Percentiles rank a stretch among this genome's conserved stretches.
Conservation (phyloP, 2,888 invertebrate species). For the Patella ulyssiponensis region DNA sequence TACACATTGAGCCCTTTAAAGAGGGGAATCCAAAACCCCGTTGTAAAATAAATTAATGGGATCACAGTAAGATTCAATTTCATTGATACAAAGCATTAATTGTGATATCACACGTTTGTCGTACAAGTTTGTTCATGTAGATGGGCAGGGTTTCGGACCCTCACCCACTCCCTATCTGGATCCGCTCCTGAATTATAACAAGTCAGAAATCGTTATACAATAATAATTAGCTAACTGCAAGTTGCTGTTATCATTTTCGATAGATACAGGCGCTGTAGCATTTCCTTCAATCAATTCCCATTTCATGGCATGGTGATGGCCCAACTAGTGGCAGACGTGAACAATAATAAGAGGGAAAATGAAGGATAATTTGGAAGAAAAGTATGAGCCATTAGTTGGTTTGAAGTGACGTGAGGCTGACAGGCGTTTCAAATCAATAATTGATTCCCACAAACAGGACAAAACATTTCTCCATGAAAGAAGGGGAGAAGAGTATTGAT, state of each 20-base stretch:
- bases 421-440: slow-evolving; percentile 12
- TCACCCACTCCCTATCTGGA: too few species aligned
- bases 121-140: too few species aligned
- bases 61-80: too few species aligned
- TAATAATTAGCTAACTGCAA: too few species aligned
- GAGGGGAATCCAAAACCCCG: too few species aligned
- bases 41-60: too few species aligned
- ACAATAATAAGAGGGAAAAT: not conserved
- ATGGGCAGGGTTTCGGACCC: too few species aligned
- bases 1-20: too few species aligned
- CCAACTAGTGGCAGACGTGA: not conserved
- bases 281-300: not conserved
- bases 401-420: slow-evolving; percentile 10
- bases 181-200: not conserved
- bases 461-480: slow-evolving; percentile 3
- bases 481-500: slow-evolving; percentile 1
- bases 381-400: slow-evolving; percentile 7
- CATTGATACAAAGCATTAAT: too few species aligned
- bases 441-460: slow-evolving; percentile 12
- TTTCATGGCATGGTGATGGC: not conserved
- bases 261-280: not conserved
- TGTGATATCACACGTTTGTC: too few species aligned
- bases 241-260: too few species aligned
- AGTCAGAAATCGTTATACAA: not conserved
- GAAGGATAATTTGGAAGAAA: slow-evolving; percentile 9